These are phyloP conservation scores for Lordiphosa andalusiaca DNA, from an alignment of 2,888 invertebrate species.

Conservation along the genomic window DNA sequence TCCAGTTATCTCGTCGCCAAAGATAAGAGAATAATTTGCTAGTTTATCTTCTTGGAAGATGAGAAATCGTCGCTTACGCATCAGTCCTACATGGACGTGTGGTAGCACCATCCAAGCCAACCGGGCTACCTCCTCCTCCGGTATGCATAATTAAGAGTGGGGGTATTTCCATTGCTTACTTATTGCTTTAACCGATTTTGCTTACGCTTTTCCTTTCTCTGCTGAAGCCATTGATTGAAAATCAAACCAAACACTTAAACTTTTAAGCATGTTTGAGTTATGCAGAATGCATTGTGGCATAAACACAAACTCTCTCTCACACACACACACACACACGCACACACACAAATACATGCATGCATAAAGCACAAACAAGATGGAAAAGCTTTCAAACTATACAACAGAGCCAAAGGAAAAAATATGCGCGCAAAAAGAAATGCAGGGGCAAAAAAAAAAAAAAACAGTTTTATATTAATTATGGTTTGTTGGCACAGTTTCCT, in stretches of 20 bases:
- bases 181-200: constrained; percentile 39
- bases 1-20: no score
- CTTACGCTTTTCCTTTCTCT: constrained; percentile 10
- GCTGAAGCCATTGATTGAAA: constrained; percentile 54
- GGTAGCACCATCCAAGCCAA: no score
- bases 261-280: constrained; percentile 68
- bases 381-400: constrained; percentile 38
- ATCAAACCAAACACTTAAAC: constrained; percentile 68
- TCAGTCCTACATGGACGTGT: no score
- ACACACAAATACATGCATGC: constrained; percentile 39
- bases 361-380: constrained; percentile 55
- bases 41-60: no score
- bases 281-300: constrained; percentile 69
- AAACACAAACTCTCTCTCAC: constrained; percentile 43
- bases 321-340: constrained; percentile 48
- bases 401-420: constrained; percentile 50
- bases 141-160: neutral
- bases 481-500: constrained; percentile 71
- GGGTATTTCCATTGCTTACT: constrained; percentile 22
- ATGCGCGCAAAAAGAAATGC: constrained; percentile 47
- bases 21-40: no score
- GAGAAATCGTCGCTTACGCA: no score
- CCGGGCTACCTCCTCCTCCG: no score
- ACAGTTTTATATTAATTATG: constrained; percentile 73
- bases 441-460: constrained; percentile 46